Percentiles rank a stretch among this genome's conserved stretches.
These are phyloP conservation scores for Cataglyphis altisquamis DNA, from an alignment of 2,888 invertebrate species.

Conservation along the genomic window DNA sequence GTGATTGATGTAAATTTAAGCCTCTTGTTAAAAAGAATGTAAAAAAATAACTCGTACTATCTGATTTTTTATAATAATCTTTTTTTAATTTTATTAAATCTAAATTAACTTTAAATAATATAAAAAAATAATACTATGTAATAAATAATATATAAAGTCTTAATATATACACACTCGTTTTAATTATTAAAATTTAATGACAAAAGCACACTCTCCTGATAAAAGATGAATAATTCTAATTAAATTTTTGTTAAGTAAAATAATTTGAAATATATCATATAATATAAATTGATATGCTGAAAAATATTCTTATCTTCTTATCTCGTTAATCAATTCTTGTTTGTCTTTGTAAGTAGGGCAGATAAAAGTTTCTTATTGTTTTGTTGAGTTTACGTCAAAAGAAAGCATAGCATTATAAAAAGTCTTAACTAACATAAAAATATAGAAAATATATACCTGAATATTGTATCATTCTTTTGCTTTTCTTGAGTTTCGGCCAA, in stretches of 20 bases:
- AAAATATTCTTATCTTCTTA: not conserved
- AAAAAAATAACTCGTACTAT: not conserved
- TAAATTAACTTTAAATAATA: not conserved
- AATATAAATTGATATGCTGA: not conserved
- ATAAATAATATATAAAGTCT: not conserved
- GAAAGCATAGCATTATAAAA: not conserved
- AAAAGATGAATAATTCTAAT: not conserved
- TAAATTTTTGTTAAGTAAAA: not conserved
- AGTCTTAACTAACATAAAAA: not conserved
- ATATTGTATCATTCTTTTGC: conserved; percentile 88
- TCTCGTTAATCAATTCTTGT: not conserved
- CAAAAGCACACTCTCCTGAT: not conserved
- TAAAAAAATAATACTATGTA: no score
- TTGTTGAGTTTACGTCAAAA: not conserved
- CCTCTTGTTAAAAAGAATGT: not conserved
- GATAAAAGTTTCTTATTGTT: not conserved
- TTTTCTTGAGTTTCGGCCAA: conserved; percentile 87
- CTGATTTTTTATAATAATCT: not conserved
- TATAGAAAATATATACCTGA: conserved; percentile 86
- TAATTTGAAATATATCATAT: not conserved
- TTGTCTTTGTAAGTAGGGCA: not conserved
- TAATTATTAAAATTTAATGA: not conserved
- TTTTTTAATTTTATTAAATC: not conserved
- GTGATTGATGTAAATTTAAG: not conserved
- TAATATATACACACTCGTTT: not conserved